A percentile compares a stretch with the other conserved stretches of the same genome.
Conservation (phyloP, 2,888 invertebrate species). For the Leptogaster cylindrica region DNA sequence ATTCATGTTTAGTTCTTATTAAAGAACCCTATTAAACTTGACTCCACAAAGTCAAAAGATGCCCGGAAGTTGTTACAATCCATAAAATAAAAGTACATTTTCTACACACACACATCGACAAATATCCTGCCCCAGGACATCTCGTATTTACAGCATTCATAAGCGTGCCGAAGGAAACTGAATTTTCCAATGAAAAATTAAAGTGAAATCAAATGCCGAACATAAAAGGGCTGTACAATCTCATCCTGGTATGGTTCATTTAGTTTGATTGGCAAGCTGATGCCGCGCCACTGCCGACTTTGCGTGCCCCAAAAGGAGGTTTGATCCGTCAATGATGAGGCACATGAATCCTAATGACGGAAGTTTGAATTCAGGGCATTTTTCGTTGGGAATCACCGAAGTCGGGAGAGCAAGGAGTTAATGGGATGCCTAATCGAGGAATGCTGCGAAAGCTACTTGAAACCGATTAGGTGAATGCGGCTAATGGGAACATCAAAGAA, state of each 20-base stretch:
- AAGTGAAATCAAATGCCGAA: constrained; percentile 12
- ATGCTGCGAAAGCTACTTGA: constrained; percentile 18
- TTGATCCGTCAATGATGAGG: constrained; percentile 28
- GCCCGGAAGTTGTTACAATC: too few relatives aligned
- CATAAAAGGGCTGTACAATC: constrained; percentile 14
- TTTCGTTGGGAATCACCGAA: constrained; percentile 14
- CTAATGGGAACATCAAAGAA: constrained; percentile 36
- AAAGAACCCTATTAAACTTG: too few relatives aligned
- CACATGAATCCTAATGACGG: constrained; percentile 37
- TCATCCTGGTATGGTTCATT: constrained; percentile 22
- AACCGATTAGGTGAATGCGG: constrained; percentile 33
- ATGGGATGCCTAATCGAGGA: constrained; percentile 37
- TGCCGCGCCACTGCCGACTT: background rate
- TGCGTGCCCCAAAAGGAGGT: background rate
- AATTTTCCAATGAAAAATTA: constrained; percentile 38
- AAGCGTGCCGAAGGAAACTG: background rate
- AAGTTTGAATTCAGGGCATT: constrained; percentile 33
- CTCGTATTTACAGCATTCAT: background rate
- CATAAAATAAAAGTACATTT: too few relatives aligned
- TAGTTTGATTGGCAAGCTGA: background rate
- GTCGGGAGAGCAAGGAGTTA: constrained; percentile 30
- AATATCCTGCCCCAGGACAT: background rate
- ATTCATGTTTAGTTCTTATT: too few relatives aligned
- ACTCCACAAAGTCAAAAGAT: too few relatives aligned
- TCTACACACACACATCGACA: too few relatives aligned